Base-by-base conservation (phyloP, 2,113 vertebrate genomes). In the Kryptolebias marmoratus region DNA sequence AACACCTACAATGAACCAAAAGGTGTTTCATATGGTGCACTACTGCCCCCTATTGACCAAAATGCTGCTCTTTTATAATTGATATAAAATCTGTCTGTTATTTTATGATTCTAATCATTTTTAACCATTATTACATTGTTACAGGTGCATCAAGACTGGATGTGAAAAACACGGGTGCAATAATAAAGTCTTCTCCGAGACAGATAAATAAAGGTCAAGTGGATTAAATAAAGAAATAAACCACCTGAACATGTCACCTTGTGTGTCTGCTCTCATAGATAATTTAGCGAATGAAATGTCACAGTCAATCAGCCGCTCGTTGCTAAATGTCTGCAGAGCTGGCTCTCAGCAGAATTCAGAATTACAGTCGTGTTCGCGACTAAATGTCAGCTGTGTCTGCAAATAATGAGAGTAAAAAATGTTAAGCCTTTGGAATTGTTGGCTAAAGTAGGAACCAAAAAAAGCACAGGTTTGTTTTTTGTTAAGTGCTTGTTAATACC, bases 31-130 rank as follows among this genome's bases (percentile, higher is more conserved):
- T 42, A 36, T 88, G 65, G 39, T 39, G 7, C 64, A 67, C 45
- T 79, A 80, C 70, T 53, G 78, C 88, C 89, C 83, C 81, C 91
- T 87, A 52, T 31, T 86, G 91, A 32, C 54, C 31, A 2, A 50
- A n/a, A 0, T 18, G 3, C 1, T 1, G n/a, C 13, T 31, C 3
- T 18, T 55, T 63, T 2, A 8, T 28, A 0, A 30, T 49, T 48
- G 15, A 7, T n/a, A 42, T 53, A 15, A 39, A 7, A 52, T 61
- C 42, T 53, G 45, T 42, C 59, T 63, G 31, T 28, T 44, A 5
- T 42, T 30, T 65, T 30, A 9, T 5, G 8, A 42, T 42, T 42
- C 10, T 42, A 42, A 42, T 42, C 39, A 42, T 42, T 3, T 42
- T 42, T 42, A 42, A 42, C 5, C 39, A 42, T 10, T 1, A 42